These are phyloP conservation scores for Indri indri DNA, from an alignment of 2,113 vertebrate species.

Conservation along the genomic window DNA sequence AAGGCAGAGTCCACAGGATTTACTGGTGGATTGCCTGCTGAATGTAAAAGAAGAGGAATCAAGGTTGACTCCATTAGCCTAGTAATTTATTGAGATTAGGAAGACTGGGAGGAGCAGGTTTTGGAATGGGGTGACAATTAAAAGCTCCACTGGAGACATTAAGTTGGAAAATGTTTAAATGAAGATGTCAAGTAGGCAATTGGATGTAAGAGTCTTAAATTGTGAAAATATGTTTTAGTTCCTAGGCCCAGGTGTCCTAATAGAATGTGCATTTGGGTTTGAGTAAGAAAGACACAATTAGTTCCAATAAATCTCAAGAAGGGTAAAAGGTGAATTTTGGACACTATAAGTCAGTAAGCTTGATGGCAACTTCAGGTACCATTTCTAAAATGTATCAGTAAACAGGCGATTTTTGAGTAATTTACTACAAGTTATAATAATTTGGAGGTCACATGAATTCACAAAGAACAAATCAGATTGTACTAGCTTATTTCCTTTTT, in stretches of 20 bases:
- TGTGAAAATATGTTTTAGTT: background rate
- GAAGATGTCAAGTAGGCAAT: background rate
- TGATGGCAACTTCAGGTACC: background rate
- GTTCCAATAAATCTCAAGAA: background rate
- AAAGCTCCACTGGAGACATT: background rate
- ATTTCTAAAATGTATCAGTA: conserved; percentile 14
- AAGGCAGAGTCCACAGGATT: background rate
- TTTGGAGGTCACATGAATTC: background rate
- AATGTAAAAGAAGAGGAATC: background rate
- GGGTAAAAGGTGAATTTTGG: background rate
- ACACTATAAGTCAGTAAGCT: background rate
- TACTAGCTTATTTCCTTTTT: background rate
- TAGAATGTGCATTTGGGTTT: background rate
- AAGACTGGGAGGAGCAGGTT: background rate
- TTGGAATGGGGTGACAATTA: background rate
- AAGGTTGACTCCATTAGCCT: background rate
- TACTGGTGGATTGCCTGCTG: background rate
- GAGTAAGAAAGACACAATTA: background rate
- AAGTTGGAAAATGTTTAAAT: conserved; percentile 12
- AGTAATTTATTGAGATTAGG: background rate
- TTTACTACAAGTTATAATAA: conserved; percentile 21
- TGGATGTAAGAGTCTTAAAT: background rate
- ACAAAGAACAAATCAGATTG: background rate
- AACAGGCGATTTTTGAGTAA: background rate
- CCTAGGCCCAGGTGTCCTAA: background rate